Conservation (phyloP, 2,797 vertebrate genomes). For the Lerista edwardsae region DNA sequence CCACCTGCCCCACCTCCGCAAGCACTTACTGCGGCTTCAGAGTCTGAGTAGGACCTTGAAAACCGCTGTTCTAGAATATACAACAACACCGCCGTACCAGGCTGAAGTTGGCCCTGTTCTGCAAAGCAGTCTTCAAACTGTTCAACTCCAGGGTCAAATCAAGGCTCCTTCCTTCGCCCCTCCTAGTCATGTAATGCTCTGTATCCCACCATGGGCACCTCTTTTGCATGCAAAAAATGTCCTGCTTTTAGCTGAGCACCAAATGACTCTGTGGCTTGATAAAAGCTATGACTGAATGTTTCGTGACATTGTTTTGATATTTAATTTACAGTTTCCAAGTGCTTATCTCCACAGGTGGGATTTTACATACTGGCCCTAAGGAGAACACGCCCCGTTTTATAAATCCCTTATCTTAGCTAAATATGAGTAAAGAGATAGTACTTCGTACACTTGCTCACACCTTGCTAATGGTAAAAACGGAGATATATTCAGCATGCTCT, state of each 20-base stretch:
- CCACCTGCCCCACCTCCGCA: too few relatives aligned
- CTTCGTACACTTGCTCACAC: conserved; percentile 74
- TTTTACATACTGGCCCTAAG: conserved; percentile 74
- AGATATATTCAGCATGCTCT: conserved; percentile 58
- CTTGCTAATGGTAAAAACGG: conserved; percentile 73
- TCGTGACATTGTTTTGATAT: conserved; percentile 61
- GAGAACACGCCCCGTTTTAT: conserved; percentile 77
- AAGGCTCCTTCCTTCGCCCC: neutral
- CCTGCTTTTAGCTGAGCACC: conserved; percentile 26
- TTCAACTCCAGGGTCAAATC: neutral
- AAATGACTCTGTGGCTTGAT: conserved; percentile 35
- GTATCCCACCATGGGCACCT: neutral
- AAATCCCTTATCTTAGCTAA: conserved; percentile 85
- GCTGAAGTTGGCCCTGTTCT: neutral
- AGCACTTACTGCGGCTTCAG: too few relatives aligned
- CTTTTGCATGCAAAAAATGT: conserved; percentile 36
- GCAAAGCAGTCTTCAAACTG: neutral
- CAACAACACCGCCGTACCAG: too few relatives aligned
- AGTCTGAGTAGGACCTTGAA: too few relatives aligned
- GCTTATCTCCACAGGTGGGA: conserved; percentile 80
- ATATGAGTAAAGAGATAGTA: conserved; percentile 74
- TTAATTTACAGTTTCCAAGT: conserved; percentile 75
- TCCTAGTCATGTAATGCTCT: neutral
- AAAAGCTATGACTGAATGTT: conserved; percentile 44
- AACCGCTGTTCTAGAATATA: too few relatives aligned